These are phyloP conservation scores for Stigmatopora nigra DNA, from an alignment of 2,113 vertebrate genomes.

Conservation along the genomic window DNA sequence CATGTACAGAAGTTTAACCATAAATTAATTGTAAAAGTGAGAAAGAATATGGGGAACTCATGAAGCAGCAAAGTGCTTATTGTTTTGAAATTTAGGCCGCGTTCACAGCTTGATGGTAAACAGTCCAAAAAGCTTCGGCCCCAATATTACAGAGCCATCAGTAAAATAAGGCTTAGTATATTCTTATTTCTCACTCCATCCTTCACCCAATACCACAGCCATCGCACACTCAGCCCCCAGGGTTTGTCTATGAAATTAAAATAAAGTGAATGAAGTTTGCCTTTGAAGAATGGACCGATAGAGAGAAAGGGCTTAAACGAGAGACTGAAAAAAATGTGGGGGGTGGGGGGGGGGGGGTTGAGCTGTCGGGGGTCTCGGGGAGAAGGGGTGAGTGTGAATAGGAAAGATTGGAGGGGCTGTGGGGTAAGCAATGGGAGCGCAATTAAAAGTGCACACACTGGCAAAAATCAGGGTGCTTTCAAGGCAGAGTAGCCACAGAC, in stretches of 20 bases:
- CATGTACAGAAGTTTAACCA: slow-evolving; percentile 9
- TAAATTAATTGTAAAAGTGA: background rate
- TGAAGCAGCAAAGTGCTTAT: slow-evolving; percentile 20
- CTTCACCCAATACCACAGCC: slow-evolving; percentile 33
- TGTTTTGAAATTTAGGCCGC: slow-evolving; percentile 48
- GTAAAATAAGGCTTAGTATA: slow-evolving; percentile 52
- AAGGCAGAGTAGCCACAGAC: slow-evolving; percentile 62
- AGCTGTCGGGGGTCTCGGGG: slow-evolving; percentile 37
- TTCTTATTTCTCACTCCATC: slow-evolving; percentile 49
- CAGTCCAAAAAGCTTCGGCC: slow-evolving; percentile 56
- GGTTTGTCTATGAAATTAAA: slow-evolving; percentile 72
- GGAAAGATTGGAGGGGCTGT: slow-evolving; percentile 53
- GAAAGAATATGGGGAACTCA: background rate
- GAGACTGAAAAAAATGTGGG: slow-evolving; percentile 34
- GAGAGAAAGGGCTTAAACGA: slow-evolving; percentile 58
- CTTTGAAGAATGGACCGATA: slow-evolving; percentile 76
- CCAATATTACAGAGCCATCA: slow-evolving; percentile 48
- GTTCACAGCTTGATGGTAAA: slow-evolving; percentile 44
- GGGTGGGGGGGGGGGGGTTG: slow-evolving; percentile 33
- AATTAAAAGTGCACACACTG: slow-evolving; percentile 78
- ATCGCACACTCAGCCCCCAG: slow-evolving; percentile 60
- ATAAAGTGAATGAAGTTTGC: slow-evolving; percentile 71
- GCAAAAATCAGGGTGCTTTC: slow-evolving; percentile 68
- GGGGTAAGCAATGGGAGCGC: slow-evolving; percentile 66
- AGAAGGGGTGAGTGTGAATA: slow-evolving; percentile 37